Evolutionary conservation across 2,888 invertebrate species (phyloP).

Genomic region (Willowsia nigromaculata): DNA sequence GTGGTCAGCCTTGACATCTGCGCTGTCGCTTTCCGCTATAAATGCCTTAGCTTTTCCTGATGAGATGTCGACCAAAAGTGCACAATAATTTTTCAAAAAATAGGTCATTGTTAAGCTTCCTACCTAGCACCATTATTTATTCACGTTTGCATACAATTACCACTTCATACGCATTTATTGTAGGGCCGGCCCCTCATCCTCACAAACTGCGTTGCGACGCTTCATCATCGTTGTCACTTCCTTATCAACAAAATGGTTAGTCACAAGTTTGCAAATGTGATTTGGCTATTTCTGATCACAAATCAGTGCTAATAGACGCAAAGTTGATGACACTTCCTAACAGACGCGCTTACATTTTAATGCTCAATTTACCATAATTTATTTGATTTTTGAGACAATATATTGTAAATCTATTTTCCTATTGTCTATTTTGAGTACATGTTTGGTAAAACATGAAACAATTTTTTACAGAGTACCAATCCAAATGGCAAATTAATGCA

Average conservation of each 20-base stretch:
- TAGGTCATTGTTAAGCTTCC: conserved; percentile 30
- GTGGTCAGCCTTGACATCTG: neutral
- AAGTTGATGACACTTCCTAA: neutral
- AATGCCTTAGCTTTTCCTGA: neutral
- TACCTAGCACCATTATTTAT: neutral
- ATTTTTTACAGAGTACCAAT: neutral
- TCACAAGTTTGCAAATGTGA: too few species aligned
- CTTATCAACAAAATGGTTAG: too few species aligned
- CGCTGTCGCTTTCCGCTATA: neutral
- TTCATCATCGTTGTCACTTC: too few species aligned
- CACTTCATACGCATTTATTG: neutral
- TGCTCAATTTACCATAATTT: too few species aligned
- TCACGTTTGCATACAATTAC: neutral
- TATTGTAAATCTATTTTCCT: too few species aligned
- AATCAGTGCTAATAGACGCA: neutral
- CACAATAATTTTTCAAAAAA: conserved; percentile 1
- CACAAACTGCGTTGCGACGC: neutral
- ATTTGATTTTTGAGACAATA: too few species aligned
- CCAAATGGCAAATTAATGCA: neutral
- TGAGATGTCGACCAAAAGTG: neutral
- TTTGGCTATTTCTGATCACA: neutral
- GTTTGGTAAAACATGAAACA: too few species aligned
- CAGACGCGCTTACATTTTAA: too few species aligned
- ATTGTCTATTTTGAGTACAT: too few species aligned
- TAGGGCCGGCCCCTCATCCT: neutral